Percentiles rank a stretch among this genome's conserved stretches.
Conservation (phyloP, 2,888 invertebrate genomes). For the Caenorhabditis sulstoni region DNA sequence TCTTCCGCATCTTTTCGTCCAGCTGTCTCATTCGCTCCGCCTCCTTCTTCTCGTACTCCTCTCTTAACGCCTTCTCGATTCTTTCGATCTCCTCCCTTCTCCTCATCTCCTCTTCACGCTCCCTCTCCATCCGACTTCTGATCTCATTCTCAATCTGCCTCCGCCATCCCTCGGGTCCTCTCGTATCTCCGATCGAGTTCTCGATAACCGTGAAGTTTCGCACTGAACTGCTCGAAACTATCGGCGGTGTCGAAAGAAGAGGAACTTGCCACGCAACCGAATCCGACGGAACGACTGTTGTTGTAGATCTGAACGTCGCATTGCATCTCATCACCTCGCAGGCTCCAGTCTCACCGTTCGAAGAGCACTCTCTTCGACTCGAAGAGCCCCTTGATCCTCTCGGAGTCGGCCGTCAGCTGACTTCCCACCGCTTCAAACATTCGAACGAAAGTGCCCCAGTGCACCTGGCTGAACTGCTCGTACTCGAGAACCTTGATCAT, state of each 20-base stretch:
- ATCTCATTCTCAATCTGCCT: neutral
- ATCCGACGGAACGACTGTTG: slow-evolving; percentile 3
- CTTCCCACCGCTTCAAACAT: neutral
- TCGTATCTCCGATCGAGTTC: neutral
- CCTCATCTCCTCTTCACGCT: neutral
- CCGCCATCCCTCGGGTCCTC: too few species aligned
- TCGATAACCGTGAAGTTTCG: slow-evolving; percentile 28
- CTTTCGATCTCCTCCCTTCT: neutral
- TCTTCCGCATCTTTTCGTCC: slow-evolving; percentile 1
- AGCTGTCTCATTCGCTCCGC: neutral
- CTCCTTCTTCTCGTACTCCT: neutral
- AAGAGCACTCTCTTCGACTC: neutral
- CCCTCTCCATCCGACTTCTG: neutral
- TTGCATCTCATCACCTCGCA: too few species aligned
- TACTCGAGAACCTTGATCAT: neutral
- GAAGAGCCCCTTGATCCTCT: neutral
- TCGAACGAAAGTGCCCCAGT: slow-evolving; percentile 4
- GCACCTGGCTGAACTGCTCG: neutral
- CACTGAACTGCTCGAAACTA: too few species aligned
- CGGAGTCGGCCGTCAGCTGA: neutral
- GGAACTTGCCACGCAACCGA: too few species aligned
- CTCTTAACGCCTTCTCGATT: neutral
- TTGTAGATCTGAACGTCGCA: slow-evolving; percentile 12
- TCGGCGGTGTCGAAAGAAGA: too few species aligned
- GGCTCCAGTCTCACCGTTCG: too few species aligned